Evolutionary conservation across 2,888 invertebrate species (phyloP), one percentile per base, ranked within the genome.

Genomic region (Caprella mutica): DNA sequence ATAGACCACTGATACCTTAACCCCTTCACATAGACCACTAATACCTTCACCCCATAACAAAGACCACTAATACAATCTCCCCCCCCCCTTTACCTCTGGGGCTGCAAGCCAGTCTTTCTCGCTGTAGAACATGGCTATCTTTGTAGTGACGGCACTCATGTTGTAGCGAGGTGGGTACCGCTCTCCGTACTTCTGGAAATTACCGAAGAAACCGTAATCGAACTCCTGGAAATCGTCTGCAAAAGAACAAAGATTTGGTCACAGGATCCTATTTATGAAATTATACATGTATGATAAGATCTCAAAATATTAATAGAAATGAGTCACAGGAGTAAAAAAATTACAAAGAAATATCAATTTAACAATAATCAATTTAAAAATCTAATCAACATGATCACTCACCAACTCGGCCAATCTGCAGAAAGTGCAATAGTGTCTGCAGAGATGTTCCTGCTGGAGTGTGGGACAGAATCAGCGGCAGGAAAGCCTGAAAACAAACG

Each of bases 401-500:
- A 61, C 58, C 53, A 53, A 53, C 42, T 29, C 64, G 59, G 35
- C 67, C 64, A 39, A 67, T 65, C 67, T 76, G 75, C 29, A 68
- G 70, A 66, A 69, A 74, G 64, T 75, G 75, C 19, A 69, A 65
- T 21, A 75, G 57, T 51, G 73, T 73, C 65, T 71, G 66, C 4
- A 70, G 68, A 2, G 74, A 73, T 3, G 73, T 72, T 3, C 74
- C 74, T 8, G 73, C 72, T 1, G 75, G 74, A 6, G 69, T 68
- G 56, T 73, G 72, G 21, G 68, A 66, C 5, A 73, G 63, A 59
- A 75, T 76, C 2, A 76, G 72, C 5, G 74, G 73, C 8, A 76
- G 46, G 33, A 44, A 61, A 14, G 57, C 61, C 61, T 61, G 40
- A 8, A 23, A 17, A 19, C 5, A 21, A 30, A 24, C n/a, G n/a